phyloP scores from a whole-genome alignment of 2,797 vertebrate species.

The Gadopsis marmoratus region DNA sequence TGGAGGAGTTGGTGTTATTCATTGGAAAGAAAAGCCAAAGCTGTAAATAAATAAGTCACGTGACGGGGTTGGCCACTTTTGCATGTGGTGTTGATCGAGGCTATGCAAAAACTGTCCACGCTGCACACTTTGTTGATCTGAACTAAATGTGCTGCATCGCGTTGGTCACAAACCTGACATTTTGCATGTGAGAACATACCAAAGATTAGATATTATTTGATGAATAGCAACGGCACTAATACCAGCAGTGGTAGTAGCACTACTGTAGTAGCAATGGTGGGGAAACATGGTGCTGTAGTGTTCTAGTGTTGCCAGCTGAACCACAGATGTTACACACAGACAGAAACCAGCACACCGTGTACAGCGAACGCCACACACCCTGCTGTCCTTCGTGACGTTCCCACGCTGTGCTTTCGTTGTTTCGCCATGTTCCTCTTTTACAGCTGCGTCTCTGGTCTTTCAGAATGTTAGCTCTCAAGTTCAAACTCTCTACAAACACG shows the following conservation, averaged over 20 bases:
- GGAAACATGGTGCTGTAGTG: not conserved
- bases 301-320: slow-evolving; percentile 29
- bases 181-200: not conserved
- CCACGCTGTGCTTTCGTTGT: slow-evolving; percentile 31
- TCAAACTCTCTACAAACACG: not conserved
- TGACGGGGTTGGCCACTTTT: not conserved
- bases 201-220: not conserved
- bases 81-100: not conserved
- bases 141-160: not conserved
- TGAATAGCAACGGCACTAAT: not conserved
- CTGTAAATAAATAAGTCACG: not conserved
- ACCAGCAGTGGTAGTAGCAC: not conserved
- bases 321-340: slow-evolving; percentile 39
- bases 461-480: not conserved
- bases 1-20: not conserved
- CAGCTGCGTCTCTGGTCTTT: slow-evolving; percentile 12
- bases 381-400: slow-evolving; percentile 30
- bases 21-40: not conserved
- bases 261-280: not conserved
- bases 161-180: slow-evolving; percentile 1
- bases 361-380: slow-evolving; percentile 7
- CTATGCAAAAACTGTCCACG: not conserved
- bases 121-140: not conserved
- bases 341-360: slow-evolving; percentile 25
- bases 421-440: slow-evolving; percentile 38